phyloP scores from a whole-genome alignment of 92 coral and sea anemone genomes.

The Zoanthus gigantus region DNA sequence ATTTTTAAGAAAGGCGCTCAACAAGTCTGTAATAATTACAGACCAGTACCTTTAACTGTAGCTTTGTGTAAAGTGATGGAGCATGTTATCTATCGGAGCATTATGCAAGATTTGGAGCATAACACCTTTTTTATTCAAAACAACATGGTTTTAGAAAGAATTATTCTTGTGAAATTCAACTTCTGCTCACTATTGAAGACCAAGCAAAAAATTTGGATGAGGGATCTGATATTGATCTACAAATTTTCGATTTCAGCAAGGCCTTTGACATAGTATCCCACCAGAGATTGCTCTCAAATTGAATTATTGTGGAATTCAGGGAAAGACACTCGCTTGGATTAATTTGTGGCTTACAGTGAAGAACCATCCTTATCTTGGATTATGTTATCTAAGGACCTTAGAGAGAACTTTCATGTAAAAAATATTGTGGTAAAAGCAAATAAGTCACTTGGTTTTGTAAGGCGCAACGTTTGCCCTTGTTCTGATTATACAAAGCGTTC shows the following conservation, averaged over 20 bases:
- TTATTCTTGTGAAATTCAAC: too few relatives aligned
- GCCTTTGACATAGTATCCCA: slow-evolving; percentile 48
- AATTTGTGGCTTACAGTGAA: neutral
- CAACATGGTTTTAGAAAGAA: neutral
- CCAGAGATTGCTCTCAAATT: slow-evolving; percentile 43
- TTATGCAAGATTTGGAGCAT: slow-evolving; percentile 51
- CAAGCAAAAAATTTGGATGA: slow-evolving; percentile 8
- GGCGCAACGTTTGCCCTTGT: slow-evolving; percentile 14
- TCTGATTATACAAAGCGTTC: neutral
- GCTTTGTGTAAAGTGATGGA: slow-evolving; percentile 60
- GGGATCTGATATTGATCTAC: neutral
- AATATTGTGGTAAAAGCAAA: slow-evolving; percentile 29
- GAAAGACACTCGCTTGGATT: slow-evolving; percentile 59
- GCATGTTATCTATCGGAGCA: slow-evolving; percentile 55
- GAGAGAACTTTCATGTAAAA: neutral
- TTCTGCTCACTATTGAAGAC: slow-evolving; percentile 26
- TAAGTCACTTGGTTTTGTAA: slow-evolving; percentile 8
- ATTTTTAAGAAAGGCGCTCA: slow-evolving; percentile 48
- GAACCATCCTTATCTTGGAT: slow-evolving; percentile 9
- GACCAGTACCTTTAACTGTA: slow-evolving; percentile 63
- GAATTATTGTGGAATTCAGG: slow-evolving; percentile 52
- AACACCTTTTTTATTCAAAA: neutral
- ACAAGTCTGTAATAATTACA: slow-evolving; percentile 47
- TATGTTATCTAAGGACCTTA: slow-evolving; percentile 5
- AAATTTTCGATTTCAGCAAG: slow-evolving; percentile 25